These are phyloP conservation scores for Thinocorus orbignyianus DNA, from an alignment of 2,113 vertebrate genomes.

Conservation along the genomic window DNA sequence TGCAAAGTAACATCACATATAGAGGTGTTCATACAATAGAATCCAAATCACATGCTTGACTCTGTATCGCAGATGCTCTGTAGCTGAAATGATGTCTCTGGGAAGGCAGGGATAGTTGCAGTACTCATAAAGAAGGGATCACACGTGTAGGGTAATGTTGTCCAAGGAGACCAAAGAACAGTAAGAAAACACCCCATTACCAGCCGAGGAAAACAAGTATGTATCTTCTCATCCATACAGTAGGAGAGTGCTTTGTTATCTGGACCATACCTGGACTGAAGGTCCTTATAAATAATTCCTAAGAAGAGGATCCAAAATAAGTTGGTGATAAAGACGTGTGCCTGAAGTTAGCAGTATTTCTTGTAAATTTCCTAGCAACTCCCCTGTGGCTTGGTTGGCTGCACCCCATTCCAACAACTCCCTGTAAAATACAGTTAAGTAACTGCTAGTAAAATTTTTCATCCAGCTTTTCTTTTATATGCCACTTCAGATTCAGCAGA, in stretches of 20 bases:
- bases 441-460: not conserved
- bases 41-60: not conserved
- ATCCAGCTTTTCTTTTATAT: not conserved
- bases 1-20: not conserved
- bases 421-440: not conserved
- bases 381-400: not conserved
- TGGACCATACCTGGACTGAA: not conserved
- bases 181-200: not conserved
- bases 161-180: not conserved
- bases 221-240: not conserved
- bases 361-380: not conserved
- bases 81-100: not conserved
- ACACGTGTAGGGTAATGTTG: not conserved
- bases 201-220: not conserved
- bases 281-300: not conserved
- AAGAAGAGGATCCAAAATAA: not conserved
- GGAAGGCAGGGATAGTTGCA: not conserved
- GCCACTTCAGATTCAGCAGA: not conserved
- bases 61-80: not conserved
- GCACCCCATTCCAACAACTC: not conserved
- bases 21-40: not conserved
- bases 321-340: not conserved
- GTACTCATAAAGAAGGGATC: rapidly evolving
- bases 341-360: not conserved
- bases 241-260: not conserved